Conservation (phyloP, 1,140 invertebrate species). For the Hylaeus volcanicus region DNA sequence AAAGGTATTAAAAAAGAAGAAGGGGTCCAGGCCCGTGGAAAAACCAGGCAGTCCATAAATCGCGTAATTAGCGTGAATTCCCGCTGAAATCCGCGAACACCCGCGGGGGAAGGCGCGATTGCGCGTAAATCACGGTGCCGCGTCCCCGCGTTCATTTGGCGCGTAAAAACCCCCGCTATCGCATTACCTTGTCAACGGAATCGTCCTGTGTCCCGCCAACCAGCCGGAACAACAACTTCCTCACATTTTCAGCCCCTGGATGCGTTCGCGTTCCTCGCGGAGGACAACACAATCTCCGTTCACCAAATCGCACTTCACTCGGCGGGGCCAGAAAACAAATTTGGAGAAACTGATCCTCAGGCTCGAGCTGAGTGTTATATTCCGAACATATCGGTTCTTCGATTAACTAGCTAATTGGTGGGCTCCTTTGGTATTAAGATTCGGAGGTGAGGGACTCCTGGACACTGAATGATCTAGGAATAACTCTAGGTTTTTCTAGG, state of each 20-base stretch:
- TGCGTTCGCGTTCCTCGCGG: slow-evolving; percentile 8
- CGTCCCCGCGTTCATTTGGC: slow-evolving; percentile 16
- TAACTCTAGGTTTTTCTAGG: too few relatives aligned
- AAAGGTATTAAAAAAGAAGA: too few relatives aligned
- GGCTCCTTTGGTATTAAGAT: too few relatives aligned
- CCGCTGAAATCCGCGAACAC: neutral
- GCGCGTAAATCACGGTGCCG: slow-evolving; percentile 28
- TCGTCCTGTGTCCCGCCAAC: slow-evolving; percentile 33
- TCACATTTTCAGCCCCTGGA: slow-evolving; percentile 36
- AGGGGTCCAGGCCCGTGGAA: neutral
- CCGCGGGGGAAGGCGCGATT: neutral
- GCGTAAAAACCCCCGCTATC: slow-evolving; percentile 24
- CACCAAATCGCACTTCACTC: too few relatives aligned
- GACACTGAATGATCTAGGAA: too few relatives aligned
- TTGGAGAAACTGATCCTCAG: too few relatives aligned
- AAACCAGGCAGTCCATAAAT: neutral
- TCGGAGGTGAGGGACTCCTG: too few relatives aligned
- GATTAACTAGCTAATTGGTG: too few relatives aligned
- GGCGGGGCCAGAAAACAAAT: too few relatives aligned
- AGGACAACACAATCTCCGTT: slow-evolving; percentile 6
- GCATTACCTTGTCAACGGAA: slow-evolving; percentile 35
- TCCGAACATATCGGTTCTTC: too few relatives aligned
- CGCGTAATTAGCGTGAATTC: neutral
- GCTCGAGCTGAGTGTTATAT: too few relatives aligned
- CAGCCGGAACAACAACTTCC: slow-evolving; percentile 29